phyloP scores from a whole-genome alignment of 2,113 vertebrate genomes.

The Brienomyrus longianalis region DNA sequence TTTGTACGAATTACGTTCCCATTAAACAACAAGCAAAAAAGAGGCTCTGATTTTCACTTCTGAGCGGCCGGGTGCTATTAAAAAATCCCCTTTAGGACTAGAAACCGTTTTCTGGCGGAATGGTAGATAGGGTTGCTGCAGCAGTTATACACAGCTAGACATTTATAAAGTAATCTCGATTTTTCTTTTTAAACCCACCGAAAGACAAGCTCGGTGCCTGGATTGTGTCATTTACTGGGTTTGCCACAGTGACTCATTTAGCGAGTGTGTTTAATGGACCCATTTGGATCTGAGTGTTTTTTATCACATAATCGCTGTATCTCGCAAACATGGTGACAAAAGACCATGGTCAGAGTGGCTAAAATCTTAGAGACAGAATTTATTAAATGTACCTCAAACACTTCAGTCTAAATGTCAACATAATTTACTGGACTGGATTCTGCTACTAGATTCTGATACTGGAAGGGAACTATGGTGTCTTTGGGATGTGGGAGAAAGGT shows the following conservation, averaged over 20 bases:
- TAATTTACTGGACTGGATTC: background rate
- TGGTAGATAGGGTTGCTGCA: background rate
- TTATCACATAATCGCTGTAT: background rate
- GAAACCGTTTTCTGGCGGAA: background rate
- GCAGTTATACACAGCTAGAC: constrained; percentile 1
- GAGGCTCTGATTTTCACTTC: constrained; percentile 16
- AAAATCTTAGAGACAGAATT: background rate
- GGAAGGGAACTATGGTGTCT: background rate
- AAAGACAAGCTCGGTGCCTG: background rate
- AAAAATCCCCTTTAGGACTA: constrained; percentile 35
- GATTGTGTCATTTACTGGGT: background rate
- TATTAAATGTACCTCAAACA: background rate
- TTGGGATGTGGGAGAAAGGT: background rate
- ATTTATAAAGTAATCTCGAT: background rate
- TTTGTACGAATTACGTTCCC: constrained; percentile 38
- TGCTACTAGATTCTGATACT: background rate
- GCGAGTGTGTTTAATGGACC: background rate
- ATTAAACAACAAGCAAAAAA: constrained; percentile 12
- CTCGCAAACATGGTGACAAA: background rate
- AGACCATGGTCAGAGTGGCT: background rate
- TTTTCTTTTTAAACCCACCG: background rate
- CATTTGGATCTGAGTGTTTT: background rate
- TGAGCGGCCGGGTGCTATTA: constrained; percentile 1
- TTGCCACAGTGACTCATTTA: background rate
- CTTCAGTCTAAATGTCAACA: background rate